Percentiles rank a stretch among this genome's conserved stretches.
These are phyloP conservation scores for Eilema depressum DNA, from an alignment of 2,888 invertebrate species.

Conservation along the genomic window DNA sequence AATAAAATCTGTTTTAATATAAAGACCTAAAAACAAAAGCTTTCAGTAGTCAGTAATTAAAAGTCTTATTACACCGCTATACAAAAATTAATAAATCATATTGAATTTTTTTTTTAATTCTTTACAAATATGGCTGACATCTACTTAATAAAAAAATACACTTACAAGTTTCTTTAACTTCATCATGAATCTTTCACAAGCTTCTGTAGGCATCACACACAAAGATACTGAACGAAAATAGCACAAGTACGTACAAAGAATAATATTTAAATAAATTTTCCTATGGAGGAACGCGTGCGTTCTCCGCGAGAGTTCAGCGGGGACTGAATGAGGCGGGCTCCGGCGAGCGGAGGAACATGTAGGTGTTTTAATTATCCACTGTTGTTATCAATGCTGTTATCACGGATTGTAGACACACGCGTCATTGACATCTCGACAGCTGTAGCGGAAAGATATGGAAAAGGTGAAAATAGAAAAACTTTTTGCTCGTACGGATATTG, in stretches of 20 bases:
- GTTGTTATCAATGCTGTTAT: constrained; percentile 44
- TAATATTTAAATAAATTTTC: constrained; percentile 8
- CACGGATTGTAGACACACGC: constrained; percentile 35
- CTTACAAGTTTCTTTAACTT: constrained; percentile 68
- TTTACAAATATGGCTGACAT: neutral
- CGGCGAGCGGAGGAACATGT: constrained; percentile 18
- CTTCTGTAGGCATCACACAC: constrained; percentile 68
- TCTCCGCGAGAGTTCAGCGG: constrained; percentile 30
- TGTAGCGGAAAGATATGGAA: constrained; percentile 30
- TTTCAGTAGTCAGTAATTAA: neutral
- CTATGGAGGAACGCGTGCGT: constrained; percentile 26
- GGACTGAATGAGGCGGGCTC: constrained; percentile 33
- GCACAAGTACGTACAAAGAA: constrained; percentile 23
- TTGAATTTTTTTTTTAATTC: too few species aligned
- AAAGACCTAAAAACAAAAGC: too few species aligned
- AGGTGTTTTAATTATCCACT: constrained; percentile 44
- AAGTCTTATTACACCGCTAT: neutral
- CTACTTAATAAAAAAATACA: constrained; percentile 35
- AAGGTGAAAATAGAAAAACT: constrained; percentile 19
- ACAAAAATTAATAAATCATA: neutral
- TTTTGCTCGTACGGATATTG: constrained; percentile 32
- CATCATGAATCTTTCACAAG: constrained; percentile 67
- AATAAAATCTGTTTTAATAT: neutral
- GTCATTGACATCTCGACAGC: constrained; percentile 34
- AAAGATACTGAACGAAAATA: constrained; percentile 29